Conservation (phyloP, 2,797 vertebrate genomes). For the Artibeus jamaicensis region DNA sequence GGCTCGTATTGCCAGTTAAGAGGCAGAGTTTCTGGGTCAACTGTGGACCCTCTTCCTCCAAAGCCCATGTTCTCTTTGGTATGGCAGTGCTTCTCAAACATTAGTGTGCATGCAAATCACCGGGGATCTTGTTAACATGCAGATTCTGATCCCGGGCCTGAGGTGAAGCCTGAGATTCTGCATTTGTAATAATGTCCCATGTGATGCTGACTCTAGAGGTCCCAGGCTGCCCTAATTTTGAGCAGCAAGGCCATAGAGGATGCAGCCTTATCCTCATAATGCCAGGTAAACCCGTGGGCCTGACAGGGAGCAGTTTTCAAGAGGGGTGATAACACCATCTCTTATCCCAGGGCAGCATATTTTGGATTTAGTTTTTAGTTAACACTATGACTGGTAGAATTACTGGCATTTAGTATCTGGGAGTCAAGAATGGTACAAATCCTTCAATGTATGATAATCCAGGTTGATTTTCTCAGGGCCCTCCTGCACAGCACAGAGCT, state of each 20-base stretch:
- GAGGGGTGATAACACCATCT: not conserved
- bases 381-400: not conserved
- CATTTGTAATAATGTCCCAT: not conserved
- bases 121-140: not conserved
- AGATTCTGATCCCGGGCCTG: not conserved
- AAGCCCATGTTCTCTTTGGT: not conserved
- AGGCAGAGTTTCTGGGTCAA: not conserved
- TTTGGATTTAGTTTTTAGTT: not conserved
- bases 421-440: not conserved
- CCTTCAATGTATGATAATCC: not conserved
- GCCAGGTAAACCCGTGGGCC: not conserved
- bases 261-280: not conserved
- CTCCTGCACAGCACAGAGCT: accelerated
- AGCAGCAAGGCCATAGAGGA: not conserved
- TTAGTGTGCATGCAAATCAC: not conserved
- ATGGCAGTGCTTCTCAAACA: not conserved
- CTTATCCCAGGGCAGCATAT: not conserved
- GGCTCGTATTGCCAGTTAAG: not conserved
- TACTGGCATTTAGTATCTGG: not conserved
- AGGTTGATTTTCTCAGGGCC: not conserved
- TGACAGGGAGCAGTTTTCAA: not conserved
- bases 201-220: not conserved
- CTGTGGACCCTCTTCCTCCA: not conserved
- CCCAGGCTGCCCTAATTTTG: not conserved
- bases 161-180: not conserved